Conservation (phyloP, 1,140 invertebrate genomes). For the Proales similis region DNA sequence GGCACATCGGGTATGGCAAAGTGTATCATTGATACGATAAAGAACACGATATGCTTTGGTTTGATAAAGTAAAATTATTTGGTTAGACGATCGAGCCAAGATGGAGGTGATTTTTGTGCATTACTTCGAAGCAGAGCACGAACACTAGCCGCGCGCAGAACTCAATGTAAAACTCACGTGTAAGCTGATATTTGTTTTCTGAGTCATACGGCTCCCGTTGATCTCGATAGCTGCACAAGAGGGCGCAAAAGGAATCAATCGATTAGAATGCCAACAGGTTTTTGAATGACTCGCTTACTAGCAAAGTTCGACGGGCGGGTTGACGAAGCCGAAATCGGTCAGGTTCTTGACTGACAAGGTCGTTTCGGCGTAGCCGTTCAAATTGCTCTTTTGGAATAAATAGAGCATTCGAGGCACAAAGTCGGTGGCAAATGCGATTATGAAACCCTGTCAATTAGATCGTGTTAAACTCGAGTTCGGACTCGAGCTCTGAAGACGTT, state of each 20-base stretch:
- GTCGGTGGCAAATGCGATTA: slow-evolving; percentile 36
- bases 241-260: neutral
- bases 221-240: slow-evolving; percentile 7
- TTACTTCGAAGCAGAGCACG: slow-evolving; percentile 11
- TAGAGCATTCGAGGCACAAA: slow-evolving; percentile 28
- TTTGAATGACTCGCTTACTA: neutral
- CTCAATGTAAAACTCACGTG: slow-evolving; percentile 15
- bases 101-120: neutral
- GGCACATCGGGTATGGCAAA: slow-evolving; percentile 29
- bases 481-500: neutral
- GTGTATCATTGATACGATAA: neutral
- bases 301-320: slow-evolving; percentile 21
- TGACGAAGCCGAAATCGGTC: slow-evolving; percentile 20
- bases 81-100: neutral
- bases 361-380: slow-evolving; percentile 13
- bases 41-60: slow-evolving; percentile 36
- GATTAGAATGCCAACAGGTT: neutral
- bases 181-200: slow-evolving; percentile 7
- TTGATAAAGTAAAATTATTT: neutral
- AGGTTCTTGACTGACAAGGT: slow-evolving; percentile 4
- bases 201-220: slow-evolving; percentile 16
- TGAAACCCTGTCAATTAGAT: neutral
- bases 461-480: neutral
- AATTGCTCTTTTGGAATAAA: neutral
- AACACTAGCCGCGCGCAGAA: slow-evolving; percentile 19